Base-by-base conservation (phyloP, 2,113 vertebrate genomes). In the Phaethornis superciliosus region DNA sequence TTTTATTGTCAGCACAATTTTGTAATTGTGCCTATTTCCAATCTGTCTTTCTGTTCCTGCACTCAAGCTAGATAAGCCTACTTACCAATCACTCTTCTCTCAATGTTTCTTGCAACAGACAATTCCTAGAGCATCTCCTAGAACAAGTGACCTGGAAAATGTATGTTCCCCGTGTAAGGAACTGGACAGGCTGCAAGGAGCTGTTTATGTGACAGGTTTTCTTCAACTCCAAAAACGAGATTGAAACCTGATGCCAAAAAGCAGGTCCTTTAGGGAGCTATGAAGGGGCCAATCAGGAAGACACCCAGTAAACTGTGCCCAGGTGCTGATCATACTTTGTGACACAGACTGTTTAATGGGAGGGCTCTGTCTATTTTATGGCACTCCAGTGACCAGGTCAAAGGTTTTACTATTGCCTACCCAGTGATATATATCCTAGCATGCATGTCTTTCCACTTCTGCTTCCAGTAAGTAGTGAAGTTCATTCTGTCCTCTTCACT, bases 361-460 rank as follows among this genome's bases (percentile, higher is more conserved):
- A 46, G 5, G 13, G 55, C 33, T 83, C 81, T 74, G 33, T 33
- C 1, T 1, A 40, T 54, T 55, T 49, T 26, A 92, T 9, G 47
- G 15, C 67, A 79, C 21, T 2, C 30, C 27, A 84, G 32, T 0
- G 5, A 74, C 6, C 52, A 78, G 28, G 17, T 5, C 67, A 59
- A 30, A n/a, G 24, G 32, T 76, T 89, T 49, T 13, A 18, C 9
- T 37, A 4, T 5, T 77, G 10, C 62, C 37, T 33, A 10, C 37
- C 27, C 64, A 75, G 52, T 6, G 7, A 54, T 49, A 55, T 2
- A 54, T 49, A 55, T 2, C 54, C 64, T 59, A 46, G 5, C 33
- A 27, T 0, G 16, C 14, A 27, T 0, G 2, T 9, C 44, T 42
- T 37, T 52, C 51, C 28, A 47, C 6, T n/a, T 16, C 27, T 54